Conservation (phyloP, 2,797 vertebrate species). For the Peromyscus aztecus region DNA sequence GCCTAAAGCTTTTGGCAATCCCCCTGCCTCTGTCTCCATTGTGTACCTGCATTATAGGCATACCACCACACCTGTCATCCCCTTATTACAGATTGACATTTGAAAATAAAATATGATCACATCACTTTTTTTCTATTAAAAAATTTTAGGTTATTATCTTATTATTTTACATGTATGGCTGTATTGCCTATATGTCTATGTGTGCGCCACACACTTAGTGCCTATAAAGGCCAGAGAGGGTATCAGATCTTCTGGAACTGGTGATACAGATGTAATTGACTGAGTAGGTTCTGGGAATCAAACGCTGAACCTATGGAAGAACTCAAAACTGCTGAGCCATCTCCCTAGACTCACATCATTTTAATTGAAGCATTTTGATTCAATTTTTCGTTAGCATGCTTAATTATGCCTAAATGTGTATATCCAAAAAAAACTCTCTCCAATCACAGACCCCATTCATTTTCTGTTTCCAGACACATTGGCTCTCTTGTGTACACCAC, state of each 20-base stretch:
- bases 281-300: not conserved
- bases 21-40: not conserved
- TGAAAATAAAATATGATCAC: conserved; percentile 51
- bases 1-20: not conserved
- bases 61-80: not conserved
- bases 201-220: not conserved
- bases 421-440: not conserved
- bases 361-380: conserved; percentile 48
- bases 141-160: not conserved
- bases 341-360: not conserved
- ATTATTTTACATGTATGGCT: not conserved
- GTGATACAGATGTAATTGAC: not conserved
- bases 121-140: conserved; percentile 28
- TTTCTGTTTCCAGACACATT: not conserved
- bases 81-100: conserved; percentile 28
- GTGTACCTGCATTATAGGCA: not conserved
- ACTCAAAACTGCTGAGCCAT: not conserved
- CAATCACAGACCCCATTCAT: not conserved
- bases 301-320: not conserved
- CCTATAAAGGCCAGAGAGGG: not conserved
- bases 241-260: not conserved
- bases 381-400: conserved; percentile 27
- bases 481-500: not conserved
- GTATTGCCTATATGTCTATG: not conserved
- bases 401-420: not conserved